Base-by-base conservation (phyloP, 2,797 vertebrate genomes). In the Myotis planiceps region DNA sequence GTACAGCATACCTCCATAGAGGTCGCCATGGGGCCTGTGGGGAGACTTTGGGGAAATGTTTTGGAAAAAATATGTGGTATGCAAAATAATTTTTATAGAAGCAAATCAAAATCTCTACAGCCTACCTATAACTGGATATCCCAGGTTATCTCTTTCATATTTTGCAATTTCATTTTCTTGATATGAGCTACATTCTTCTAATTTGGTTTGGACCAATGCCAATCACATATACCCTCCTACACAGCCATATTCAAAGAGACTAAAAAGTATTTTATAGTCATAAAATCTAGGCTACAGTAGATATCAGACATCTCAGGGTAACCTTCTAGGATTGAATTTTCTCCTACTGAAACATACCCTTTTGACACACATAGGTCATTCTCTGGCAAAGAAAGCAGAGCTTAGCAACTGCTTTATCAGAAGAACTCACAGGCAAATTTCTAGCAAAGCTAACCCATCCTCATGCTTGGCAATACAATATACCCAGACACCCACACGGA, bases 1-100 rank as follows among this genome's bases (percentile, higher is more conserved):
- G 74, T 45, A 23, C 66, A 88, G 75, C 69, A 75, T 96, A 92
- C 92, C 93, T 98, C 95, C 71, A 95, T 96, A 98, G 97, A 95
- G 96, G 49, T 80, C 92, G 95, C 95, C 94, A 45, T 96, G 97
- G 92, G 69, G 96, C 91, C 80, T 88, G 55, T 18, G 0, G 1
- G 72, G 88, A 95, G 47, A 78, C 53, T 86, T 85, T 94, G 90
- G 3, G 8, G 80, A 42, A 23, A 47, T 34, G 14, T 39, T 29
- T 49, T 49, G 45, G 3, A 9, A 79, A 42, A 16, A 45, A 68
- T 25, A 79, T 63, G 19, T 55, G 29, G 32, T 45, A 34, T 90
- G 63, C 27, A 92, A 92, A 82, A 88, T 34, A 90, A 80, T 90
- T 88, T 90, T 60, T 84, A 90, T 80, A 75, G n/a, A 34, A 23